phyloP scores from a whole-genome alignment of 2,113 vertebrate genomes.

The Brachypteracias leptosomus region DNA sequence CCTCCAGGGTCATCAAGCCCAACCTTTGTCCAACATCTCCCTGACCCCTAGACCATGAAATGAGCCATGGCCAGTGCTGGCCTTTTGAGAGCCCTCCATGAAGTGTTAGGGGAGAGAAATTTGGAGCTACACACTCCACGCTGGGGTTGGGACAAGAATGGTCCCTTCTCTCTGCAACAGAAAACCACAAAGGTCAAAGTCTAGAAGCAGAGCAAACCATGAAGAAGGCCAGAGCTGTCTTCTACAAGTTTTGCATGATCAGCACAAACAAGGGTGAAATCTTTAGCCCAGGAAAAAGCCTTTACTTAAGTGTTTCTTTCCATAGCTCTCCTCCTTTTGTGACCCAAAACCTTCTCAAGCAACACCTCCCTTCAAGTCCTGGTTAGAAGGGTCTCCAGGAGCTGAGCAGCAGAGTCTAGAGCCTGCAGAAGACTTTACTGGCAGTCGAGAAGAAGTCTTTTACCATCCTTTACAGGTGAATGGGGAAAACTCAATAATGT shows the following conservation, averaged over 20 bases:
- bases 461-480: constrained; percentile 49
- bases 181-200: no score
- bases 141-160: not conserved
- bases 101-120: not conserved
- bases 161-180: not conserved
- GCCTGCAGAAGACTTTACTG: not conserved
- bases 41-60: no score
- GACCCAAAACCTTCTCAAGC: not conserved
- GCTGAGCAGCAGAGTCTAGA: not conserved
- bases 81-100: not conserved
- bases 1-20: no score
- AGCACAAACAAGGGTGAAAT: not conserved
- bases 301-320: not conserved
- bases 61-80: not conserved
- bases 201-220: not conserved
- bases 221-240: not conserved
- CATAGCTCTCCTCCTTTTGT: not conserved
- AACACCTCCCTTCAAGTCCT: not conserved
- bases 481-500: constrained; percentile 28
- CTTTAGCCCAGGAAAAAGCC: not conserved
- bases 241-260: not conserved
- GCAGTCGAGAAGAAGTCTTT: not conserved
- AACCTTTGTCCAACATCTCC: no score
- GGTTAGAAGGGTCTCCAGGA: not conserved
- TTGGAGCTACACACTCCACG: not conserved